A percentile compares a stretch with the other conserved stretches of the same genome.
phyloP scores from a whole-genome alignment of 2,888 invertebrate genomes.

The Lasioglossum leucozonium region DNA sequence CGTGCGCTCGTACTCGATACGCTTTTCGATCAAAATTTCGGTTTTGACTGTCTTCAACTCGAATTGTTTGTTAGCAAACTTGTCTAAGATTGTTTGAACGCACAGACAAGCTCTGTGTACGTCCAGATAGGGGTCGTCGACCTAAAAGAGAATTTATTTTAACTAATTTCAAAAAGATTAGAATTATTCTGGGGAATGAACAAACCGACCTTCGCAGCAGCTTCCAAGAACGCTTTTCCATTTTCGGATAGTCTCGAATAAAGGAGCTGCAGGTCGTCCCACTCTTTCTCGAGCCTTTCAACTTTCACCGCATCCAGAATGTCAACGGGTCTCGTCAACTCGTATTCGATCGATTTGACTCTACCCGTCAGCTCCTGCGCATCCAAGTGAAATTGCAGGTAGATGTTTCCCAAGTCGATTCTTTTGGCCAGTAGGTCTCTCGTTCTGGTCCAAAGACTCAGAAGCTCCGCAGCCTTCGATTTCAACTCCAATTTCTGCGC shows the following conservation, averaged over 20 bases:
- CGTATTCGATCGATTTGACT: constrained; percentile 88
- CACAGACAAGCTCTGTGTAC: constrained; percentile 88
- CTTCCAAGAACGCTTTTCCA: constrained; percentile 89
- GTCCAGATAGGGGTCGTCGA: constrained; percentile 89
- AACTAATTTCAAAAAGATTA: too few relatives aligned
- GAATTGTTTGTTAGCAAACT: constrained; percentile 88
- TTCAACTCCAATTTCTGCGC: constrained; percentile 88
- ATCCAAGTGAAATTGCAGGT: constrained; percentile 90
- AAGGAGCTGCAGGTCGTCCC: constrained; percentile 88
- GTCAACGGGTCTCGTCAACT: constrained; percentile 86
- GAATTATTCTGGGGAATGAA: background rate
- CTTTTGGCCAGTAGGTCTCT: constrained; percentile 87
- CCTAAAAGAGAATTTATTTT: constrained; percentile 82
- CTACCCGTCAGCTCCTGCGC: constrained; percentile 88
- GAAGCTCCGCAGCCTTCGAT: constrained; percentile 87
- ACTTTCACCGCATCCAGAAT: constrained; percentile 85
- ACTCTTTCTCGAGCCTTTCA: constrained; percentile 87
- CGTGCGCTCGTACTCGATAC: constrained; percentile 85
- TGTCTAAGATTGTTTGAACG: constrained; percentile 89
- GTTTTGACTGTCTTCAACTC: constrained; percentile 86
- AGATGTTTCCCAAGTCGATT: constrained; percentile 88
- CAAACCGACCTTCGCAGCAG: constrained; percentile 85
- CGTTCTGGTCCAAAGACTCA: constrained; percentile 88
- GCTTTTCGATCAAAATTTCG: constrained; percentile 84
- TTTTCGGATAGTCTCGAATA: constrained; percentile 89